phyloP scores from a whole-genome alignment of 2,797 vertebrate genomes.

The Adrianichthys oophorus region DNA sequence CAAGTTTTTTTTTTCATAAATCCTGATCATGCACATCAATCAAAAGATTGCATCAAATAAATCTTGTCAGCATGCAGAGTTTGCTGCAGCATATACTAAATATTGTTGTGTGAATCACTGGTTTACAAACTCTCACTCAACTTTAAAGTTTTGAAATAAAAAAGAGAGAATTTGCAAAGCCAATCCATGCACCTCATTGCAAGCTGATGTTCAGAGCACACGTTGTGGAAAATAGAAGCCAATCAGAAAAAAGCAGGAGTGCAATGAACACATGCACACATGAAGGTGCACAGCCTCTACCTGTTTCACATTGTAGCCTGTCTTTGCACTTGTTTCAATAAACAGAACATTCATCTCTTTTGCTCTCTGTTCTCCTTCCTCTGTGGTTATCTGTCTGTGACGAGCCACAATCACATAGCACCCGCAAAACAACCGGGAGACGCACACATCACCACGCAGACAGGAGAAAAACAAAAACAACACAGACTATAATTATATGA shows the following conservation, averaged over 20 bases:
- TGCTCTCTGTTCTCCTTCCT: constrained; percentile 80
- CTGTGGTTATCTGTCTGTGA: constrained; percentile 80
- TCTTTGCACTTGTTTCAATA: constrained; percentile 83
- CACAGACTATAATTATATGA: constrained; percentile 57
- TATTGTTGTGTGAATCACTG: constrained; percentile 14
- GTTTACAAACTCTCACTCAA: constrained; percentile 56
- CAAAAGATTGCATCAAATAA: constrained; percentile 3
- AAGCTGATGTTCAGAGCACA: constrained; percentile 43
- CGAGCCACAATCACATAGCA: constrained; percentile 41
- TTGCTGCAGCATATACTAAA: constrained; percentile 20
- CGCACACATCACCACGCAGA: constrained; percentile 40
- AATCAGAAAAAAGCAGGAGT: constrained; percentile 43
- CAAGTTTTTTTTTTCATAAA: too few species aligned
- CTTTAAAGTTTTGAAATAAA: constrained; percentile 4
- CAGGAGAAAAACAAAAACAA: constrained; percentile 29
- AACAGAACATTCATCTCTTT: constrained; percentile 84
- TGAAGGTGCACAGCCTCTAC: constrained; percentile 67
- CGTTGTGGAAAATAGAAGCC: constrained; percentile 45
- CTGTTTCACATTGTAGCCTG: constrained; percentile 84
- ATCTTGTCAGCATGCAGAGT: constrained; percentile 47
- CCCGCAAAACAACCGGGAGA: constrained; percentile 10
- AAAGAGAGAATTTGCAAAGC: constrained; percentile 52
- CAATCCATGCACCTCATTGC: constrained; percentile 26
- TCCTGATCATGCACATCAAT: constrained; percentile 17
- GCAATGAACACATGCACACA: constrained; percentile 45